phyloP scores from a whole-genome alignment of 2,797 vertebrate species.

The Falco columbarius region DNA sequence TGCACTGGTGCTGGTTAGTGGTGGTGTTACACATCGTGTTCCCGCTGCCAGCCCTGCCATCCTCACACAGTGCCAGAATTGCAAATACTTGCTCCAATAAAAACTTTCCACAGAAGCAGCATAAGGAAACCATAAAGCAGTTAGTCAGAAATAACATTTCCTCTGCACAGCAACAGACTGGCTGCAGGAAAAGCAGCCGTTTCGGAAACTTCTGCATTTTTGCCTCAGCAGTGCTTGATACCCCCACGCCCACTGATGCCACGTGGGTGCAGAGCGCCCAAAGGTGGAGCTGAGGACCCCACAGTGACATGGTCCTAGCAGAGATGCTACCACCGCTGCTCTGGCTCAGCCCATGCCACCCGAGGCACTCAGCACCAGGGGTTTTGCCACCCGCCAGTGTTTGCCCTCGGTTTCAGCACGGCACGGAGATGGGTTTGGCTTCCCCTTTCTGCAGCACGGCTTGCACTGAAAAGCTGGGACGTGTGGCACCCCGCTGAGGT shows the following conservation, averaged over 20 bases:
- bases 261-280: fast-evolving
- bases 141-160: neutral
- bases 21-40: neutral
- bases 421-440: neutral
- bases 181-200: neutral
- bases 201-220: neutral
- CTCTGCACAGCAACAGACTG: neutral
- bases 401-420: neutral
- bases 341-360: neutral
- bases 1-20: neutral
- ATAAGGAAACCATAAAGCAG: neutral
- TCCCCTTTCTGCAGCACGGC: neutral
- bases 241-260: fast-evolving
- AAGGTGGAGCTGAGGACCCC: neutral
- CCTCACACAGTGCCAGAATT: neutral
- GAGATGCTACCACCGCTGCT: neutral
- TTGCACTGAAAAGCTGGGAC: no score
- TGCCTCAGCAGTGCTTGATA: neutral
- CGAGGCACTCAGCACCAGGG: neutral
- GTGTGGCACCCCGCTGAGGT: neutral
- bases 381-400: neutral
- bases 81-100: neutral
- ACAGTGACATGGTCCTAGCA: fast-evolving
- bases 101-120: neutral
- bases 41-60: neutral